Conservation (phyloP, 2,888 invertebrate genomes). For the Pegoplata infirma region DNA sequence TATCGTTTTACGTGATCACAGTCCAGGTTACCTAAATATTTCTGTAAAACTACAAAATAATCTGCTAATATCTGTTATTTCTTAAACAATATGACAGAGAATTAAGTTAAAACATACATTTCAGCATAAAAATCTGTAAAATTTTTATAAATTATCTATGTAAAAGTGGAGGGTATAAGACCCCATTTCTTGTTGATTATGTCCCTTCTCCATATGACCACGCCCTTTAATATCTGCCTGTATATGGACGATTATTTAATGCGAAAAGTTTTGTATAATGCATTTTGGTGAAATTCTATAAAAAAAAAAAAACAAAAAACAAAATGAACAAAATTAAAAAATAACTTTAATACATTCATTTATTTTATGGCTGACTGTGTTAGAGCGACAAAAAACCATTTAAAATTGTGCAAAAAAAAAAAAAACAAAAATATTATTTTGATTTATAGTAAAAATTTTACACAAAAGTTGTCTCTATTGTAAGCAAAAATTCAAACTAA, state of each 20-base stretch:
- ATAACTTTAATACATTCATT: conserved; percentile 46
- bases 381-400: conserved; percentile 9
- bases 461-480: conserved; percentile 36
- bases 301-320: conserved; percentile 23
- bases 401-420: conserved; percentile 11
- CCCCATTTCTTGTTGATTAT: background rate
- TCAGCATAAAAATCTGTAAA: too few relatives aligned
- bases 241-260: conserved; percentile 55
- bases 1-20: too few relatives aligned
- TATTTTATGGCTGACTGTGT: conserved; percentile 51
- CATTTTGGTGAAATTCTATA: conserved; percentile 42
- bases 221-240: conserved; percentile 21
- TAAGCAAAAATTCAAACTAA: conserved; percentile 3
- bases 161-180: background rate
- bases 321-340: conserved; percentile 1
- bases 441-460: conserved; percentile 54
- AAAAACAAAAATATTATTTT: conserved; percentile 35
- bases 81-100: too few relatives aligned
- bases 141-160: too few relatives aligned
- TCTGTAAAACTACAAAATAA: too few relatives aligned
- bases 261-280: conserved; percentile 63
- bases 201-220: background rate
- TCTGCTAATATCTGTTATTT: too few relatives aligned
- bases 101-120: too few relatives aligned
- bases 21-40: too few relatives aligned